Evolutionary conservation across 1,140 invertebrate genomes (phyloP), one percentile per base, ranked within the genome.

Genomic region (Stenopsyche tienmushanensis): DNA sequence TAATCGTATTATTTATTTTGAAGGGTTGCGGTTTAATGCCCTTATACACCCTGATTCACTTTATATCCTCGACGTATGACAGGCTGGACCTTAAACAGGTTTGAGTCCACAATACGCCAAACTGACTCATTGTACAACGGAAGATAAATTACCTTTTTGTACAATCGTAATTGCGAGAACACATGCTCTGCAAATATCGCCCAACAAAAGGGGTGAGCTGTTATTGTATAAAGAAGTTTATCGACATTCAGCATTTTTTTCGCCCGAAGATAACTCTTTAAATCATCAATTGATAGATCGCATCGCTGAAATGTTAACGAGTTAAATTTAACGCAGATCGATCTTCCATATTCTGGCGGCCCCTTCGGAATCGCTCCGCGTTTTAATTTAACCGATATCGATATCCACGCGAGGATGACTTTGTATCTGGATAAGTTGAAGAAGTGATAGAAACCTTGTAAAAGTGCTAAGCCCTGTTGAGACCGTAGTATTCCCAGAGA

Each of bases 391-490:
- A 18, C 3, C 5, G 59, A 52, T 39, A 62, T 52, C 29, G 59
- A 52, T 62, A 49, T 24, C 23, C 7, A 50, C 5, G 47, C 23
- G 45, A 13, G 24, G 17, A 17, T 18, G 13, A 20, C 9, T 13
- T 18, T 23, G 3, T 45, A 47, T 15, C 5, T n/a, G 26, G 17
- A 20, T 34, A 53, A 55, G 26, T 10, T 34, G 25, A 52, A 50
- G 9, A 49, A 21, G 62, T 44, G 63, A 65, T 65, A 65, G 64
- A 42, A 65, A 67, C 65, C 45, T 70, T 62, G 65, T 64, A 71
- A 67, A 63, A 71, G 69, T 71, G 69, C 65, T 67, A 67, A 67
- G 65, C 66, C 66, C 65, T 71, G 69, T 71, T 60, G 69, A 63
- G 69, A 59, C 62, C 47, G 15, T 21, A 34, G 45, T 64, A 71